Evolutionary conservation across 2,888 invertebrate species (phyloP).

Genomic region (Ctena decussata): DNA sequence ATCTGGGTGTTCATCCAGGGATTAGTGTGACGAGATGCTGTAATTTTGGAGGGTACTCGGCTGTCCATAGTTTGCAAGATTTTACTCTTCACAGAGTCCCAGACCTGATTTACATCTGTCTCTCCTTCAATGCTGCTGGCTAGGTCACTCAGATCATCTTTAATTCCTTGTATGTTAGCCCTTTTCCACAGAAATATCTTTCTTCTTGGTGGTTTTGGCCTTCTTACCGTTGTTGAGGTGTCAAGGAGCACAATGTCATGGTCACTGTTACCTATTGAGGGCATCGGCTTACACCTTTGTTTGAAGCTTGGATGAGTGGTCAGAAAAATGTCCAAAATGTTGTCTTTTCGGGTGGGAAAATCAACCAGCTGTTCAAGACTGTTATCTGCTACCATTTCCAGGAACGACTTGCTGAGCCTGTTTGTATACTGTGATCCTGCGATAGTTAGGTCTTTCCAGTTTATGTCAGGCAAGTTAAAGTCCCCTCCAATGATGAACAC

Average conservation of each 20-base stretch:
- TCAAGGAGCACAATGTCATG: slow-evolving; percentile 24
- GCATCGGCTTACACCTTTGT: slow-evolving; percentile 24
- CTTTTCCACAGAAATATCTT: too few relatives aligned
- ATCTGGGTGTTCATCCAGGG: slow-evolving; percentile 29
- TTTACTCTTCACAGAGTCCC: too few relatives aligned
- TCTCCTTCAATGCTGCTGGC: not conserved
- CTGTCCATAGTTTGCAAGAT: not conserved
- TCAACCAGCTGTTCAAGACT: too few relatives aligned
- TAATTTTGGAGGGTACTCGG: slow-evolving; percentile 19
- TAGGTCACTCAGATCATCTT: not conserved
- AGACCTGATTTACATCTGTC: too few relatives aligned
- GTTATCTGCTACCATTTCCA: too few relatives aligned
- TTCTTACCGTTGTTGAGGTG: not conserved
- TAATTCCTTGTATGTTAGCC: not conserved
- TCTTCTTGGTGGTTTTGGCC: slow-evolving; percentile 9
- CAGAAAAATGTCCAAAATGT: slow-evolving; percentile 10
- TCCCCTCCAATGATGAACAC: too few relatives aligned
- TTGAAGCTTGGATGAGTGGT: slow-evolving; percentile 22
- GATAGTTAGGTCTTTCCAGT: too few relatives aligned
- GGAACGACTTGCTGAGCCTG: too few relatives aligned
- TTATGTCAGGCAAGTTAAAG: too few relatives aligned
- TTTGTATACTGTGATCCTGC: too few relatives aligned
- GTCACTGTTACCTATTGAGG: slow-evolving; percentile 22
- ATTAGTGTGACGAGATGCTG: not conserved
- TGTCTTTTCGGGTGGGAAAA: slow-evolving; percentile 33